Base-by-base conservation (phyloP, 2,113 vertebrate genomes). In the Chrysochloris asiatica region DNA sequence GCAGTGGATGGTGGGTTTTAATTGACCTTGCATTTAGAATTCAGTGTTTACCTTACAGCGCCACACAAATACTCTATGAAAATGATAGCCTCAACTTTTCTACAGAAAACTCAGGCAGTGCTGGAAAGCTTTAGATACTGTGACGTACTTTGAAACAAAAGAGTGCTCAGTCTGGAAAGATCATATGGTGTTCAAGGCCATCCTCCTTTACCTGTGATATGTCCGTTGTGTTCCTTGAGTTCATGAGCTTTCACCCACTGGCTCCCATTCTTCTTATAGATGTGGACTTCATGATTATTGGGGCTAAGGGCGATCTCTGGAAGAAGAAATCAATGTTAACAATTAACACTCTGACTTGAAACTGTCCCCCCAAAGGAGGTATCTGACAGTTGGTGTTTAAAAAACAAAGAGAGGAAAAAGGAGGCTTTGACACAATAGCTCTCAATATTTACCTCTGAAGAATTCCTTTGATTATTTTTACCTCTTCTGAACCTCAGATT, bases 211-310 rank as follows among this genome's bases (percentile, higher is more conserved):
- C 99, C 99, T 98, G 99, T 99, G 91, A 99, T 99, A 96, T 99
- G 99, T 67, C 99, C 99, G 79, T 99, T 99, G 97, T 99, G 99
- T 36, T 99, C 99, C 97, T 99, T 99, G 91, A 99, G 97, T 95
- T 99, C 99, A 1, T 99, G 99, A 86, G 98, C 98, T 97, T 99
- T 99, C 30, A 99, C 96, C 99, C 99, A 99, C 96, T 99, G 99
- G 97, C 98, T 99, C 50, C 99, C 98, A 1, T 98, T 99, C 97
- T 99, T 99, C 98, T 99, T 99, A 97, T 99, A 99, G 97, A 99
- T 99, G 97, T 99, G 99, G 75, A 99, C 99, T 98, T 99, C 99
- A 24, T 99, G 99, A 94, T 99, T 99, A 94, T 99, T 99, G 33
- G 99, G 99, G 97, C 99, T 99, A 95, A 99, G 99, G 92, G 99